Base-by-base conservation (phyloP, 2,113 vertebrate species). In the Gallinago paraguaiae region DNA sequence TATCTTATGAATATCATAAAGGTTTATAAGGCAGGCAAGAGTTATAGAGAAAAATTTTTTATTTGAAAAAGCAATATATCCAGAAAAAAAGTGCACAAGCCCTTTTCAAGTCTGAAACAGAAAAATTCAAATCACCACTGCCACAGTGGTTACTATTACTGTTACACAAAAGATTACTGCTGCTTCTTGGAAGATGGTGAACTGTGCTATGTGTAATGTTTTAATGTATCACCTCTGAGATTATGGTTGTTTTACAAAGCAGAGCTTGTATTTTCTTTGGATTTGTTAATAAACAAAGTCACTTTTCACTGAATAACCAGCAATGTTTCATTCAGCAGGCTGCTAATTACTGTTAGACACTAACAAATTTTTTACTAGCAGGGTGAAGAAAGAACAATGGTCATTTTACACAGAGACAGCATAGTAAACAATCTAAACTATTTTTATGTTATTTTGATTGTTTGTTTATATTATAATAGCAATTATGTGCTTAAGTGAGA, bases 281-380 rank as follows among this genome's bases (percentile, higher is more conserved):
- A 15, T 72, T 91, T 33, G 0, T 85, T 88, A 60, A 59, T 59
- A 75, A 28, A 7, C 12, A 48, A 86, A 67, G 17, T 16, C 5
- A 91, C n/a, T 81, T 91, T 91, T 83, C 60, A 37, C 56, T 59
- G 46, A 67, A 91, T 84, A 89, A 78, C 67, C n/a, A 27, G 5
- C 0, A 3, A 17, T 46, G 7, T 39, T 86, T 86, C 25, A 30
- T 70, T 50, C 56, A 78, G 13, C 7, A 48, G 7, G 19, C 6
- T 22, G 7, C 45, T 61, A 54, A 19, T 80, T 83, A 63, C 46
- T 50, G 5, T 37, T 83, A 35, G 7, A 6, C 7, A 43, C 27
- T 41, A 89, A 13, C 4, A 50, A 18, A 9, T 61, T 51, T 81
- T 91, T 89, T 86, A 45, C 11, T 30, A 17, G 7, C 19, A 35